Percentiles rank a stretch among this genome's conserved stretches.
These are phyloP conservation scores for Criorhina ranunculi DNA, from an alignment of 2,888 invertebrate species.

Conservation along the genomic window DNA sequence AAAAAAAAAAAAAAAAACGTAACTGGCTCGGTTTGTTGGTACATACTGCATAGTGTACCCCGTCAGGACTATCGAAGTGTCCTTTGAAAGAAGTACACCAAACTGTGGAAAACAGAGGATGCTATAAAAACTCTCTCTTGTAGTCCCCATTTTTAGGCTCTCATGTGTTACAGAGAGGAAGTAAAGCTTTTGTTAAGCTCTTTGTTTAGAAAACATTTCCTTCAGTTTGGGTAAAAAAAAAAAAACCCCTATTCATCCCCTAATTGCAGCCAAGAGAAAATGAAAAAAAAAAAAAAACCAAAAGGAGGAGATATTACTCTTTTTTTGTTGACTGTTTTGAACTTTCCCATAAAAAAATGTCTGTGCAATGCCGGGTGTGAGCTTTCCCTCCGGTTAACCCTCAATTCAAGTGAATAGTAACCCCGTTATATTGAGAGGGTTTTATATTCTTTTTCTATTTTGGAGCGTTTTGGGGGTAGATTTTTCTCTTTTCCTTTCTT, in stretches of 20 bases:
- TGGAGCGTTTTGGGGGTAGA: conserved; percentile 25
- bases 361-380: conserved; percentile 16
- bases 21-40: conserved; percentile 71
- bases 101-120: conserved; percentile 62
- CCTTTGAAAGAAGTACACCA: conserved; percentile 51
- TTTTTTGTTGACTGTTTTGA: conserved; percentile 44
- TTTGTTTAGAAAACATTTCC: not conserved
- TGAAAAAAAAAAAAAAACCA: not conserved
- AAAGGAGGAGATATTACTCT: not conserved
- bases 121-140: conserved; percentile 63
- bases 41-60: conserved; percentile 71
- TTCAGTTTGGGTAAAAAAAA: not conserved
- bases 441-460: not conserved
- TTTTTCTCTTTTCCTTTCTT: conserved; percentile 8
- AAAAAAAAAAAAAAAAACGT: conserved; percentile 14
- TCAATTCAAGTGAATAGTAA: conserved; percentile 51
- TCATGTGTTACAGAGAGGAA: conserved; percentile 14
- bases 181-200: conserved; percentile 37
- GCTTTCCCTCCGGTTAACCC: conserved; percentile 45
- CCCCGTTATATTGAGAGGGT: conserved; percentile 46
- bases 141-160: conserved; percentile 33
- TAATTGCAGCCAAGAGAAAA: conserved; percentile 33
- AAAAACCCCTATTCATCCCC: conserved; percentile 20
- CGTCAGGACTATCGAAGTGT: conserved; percentile 68
- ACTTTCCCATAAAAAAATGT: conserved; percentile 62